Evolutionary conservation across 2,888 invertebrate species (phyloP).

Genomic region (Synergus gifuensis): DNA sequence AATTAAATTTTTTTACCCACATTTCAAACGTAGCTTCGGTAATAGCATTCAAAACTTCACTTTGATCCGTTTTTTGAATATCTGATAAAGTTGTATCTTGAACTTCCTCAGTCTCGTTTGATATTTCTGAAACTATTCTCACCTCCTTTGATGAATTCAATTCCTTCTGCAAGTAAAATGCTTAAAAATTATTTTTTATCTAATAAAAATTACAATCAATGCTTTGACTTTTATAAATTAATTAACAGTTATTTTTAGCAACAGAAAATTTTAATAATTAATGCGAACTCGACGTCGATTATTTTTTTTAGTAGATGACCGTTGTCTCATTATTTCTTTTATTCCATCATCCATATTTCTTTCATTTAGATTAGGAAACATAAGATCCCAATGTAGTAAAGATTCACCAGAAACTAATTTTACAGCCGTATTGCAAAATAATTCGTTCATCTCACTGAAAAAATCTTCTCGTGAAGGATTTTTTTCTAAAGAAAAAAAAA

Average conservation of each 20-base stretch:
- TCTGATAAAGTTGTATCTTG: neutral
- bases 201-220: neutral
- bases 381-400: conserved; percentile 62
- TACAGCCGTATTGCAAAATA: conserved; percentile 54
- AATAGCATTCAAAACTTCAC: conserved; percentile 56
- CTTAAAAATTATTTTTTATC: neutral
- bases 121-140: neutral
- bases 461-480: conserved; percentile 60
- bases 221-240: no score
- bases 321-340: neutral
- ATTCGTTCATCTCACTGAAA: conserved; percentile 58
- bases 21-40: conserved; percentile 63
- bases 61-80: conserved; percentile 28
- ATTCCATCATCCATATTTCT: neutral
- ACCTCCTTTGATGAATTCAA: neutral
- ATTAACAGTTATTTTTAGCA: neutral
- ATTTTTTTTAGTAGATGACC: neutral
- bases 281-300: neutral
- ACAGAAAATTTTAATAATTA: neutral
- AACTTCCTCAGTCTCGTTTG: neutral
- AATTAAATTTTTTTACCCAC: conserved; percentile 53
- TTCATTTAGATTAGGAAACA: conserved; percentile 30
- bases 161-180: neutral
- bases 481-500: conserved; percentile 53
- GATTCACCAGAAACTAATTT: conserved; percentile 55